A percentile compares a stretch with the other conserved stretches of the same genome.
phyloP scores from a whole-genome alignment of 2,888 invertebrate genomes.

The Drosophila meridiana region DNA sequence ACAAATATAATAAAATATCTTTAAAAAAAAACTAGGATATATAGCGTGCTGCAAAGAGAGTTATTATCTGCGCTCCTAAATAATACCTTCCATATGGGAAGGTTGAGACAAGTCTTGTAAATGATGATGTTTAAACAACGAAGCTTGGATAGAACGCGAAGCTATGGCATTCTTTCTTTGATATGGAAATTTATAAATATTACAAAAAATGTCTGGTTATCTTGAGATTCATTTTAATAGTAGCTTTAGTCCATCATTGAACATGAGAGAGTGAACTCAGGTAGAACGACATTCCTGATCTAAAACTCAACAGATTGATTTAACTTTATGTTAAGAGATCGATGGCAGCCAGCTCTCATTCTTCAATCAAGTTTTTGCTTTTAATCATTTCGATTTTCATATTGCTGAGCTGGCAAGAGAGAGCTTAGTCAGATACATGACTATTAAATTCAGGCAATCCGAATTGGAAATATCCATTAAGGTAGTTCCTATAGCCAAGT shows the following conservation, averaged over 20 bases:
- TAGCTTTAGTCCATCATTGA: not conserved
- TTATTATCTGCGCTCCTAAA: too few relatives aligned
- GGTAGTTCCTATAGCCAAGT: too few relatives aligned
- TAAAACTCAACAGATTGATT: not conserved
- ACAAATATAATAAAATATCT: too few relatives aligned
- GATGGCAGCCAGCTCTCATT: not conserved
- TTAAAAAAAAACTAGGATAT: too few relatives aligned
- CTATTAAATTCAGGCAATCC: too few relatives aligned
- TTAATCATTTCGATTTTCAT: too few relatives aligned
- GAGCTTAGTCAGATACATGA: too few relatives aligned
- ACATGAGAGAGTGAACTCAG: not conserved
- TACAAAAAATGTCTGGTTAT: not conserved
- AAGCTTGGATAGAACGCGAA: rapidly evolving
- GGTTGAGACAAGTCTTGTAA: not conserved
- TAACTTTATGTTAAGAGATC: not conserved
- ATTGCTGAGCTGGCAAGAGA: too few relatives aligned
- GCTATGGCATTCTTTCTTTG: rapidly evolving
- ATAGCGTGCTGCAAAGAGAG: too few relatives aligned
- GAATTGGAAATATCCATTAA: too few relatives aligned
- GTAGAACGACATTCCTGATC: too few relatives aligned
- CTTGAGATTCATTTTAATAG: not conserved
- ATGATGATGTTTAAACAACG: rapidly evolving
- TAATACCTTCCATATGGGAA: not conserved
- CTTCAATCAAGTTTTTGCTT: not conserved
- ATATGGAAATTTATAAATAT: not conserved